Percentiles rank a stretch among this genome's conserved stretches.
Evolutionary conservation across 2,888 invertebrate species (phyloP).

Genomic region (Lacanobia wlatinum): DNA sequence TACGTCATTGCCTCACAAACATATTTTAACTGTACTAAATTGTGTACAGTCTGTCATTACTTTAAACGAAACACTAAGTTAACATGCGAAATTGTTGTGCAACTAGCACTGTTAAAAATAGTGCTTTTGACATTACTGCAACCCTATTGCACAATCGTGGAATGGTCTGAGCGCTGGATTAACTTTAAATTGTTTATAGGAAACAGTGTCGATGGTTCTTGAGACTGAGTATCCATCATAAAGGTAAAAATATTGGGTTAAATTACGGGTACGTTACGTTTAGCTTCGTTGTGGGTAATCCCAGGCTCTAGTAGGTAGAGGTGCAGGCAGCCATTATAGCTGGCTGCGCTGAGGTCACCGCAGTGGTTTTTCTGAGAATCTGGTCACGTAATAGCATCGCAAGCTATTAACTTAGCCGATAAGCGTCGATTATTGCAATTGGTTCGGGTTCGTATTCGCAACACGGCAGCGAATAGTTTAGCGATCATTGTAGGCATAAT

Average conservation of each 20-base stretch:
- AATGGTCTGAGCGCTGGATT: slow-evolving; percentile 50
- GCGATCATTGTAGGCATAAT: slow-evolving; percentile 46
- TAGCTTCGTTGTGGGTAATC: slow-evolving; percentile 58
- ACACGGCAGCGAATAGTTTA: slow-evolving; percentile 58
- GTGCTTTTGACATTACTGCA: slow-evolving; percentile 68
- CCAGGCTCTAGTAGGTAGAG: slow-evolving; percentile 47
- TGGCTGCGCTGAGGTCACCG: slow-evolving; percentile 66
- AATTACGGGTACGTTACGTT: slow-evolving; percentile 37
- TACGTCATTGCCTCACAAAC: slow-evolving; percentile 72
- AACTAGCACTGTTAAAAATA: slow-evolving; percentile 66
- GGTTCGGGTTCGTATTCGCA: slow-evolving; percentile 65
- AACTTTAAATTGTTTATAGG: slow-evolving; percentile 59
- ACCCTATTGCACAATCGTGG: slow-evolving; percentile 62
- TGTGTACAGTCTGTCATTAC: slow-evolving; percentile 66
- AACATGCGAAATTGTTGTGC: slow-evolving; percentile 70
- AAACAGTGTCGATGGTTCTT: slow-evolving; percentile 48
- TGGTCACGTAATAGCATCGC: slow-evolving; percentile 67
- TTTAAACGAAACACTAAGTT: slow-evolving; percentile 70
- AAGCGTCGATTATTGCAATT: slow-evolving; percentile 72
- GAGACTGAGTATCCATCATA: slow-evolving; percentile 51
- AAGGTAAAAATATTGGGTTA: slow-evolving; percentile 58
- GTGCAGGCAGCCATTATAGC: slow-evolving; percentile 59
- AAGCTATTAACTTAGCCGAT: slow-evolving; percentile 74
- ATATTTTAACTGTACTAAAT: slow-evolving; percentile 73
- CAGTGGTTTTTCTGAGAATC: slow-evolving; percentile 74